Percentiles rank a stretch among this genome's conserved stretches.
Conservation (phyloP, 2,888 invertebrate species). For the Azorinus chamasolen region DNA sequence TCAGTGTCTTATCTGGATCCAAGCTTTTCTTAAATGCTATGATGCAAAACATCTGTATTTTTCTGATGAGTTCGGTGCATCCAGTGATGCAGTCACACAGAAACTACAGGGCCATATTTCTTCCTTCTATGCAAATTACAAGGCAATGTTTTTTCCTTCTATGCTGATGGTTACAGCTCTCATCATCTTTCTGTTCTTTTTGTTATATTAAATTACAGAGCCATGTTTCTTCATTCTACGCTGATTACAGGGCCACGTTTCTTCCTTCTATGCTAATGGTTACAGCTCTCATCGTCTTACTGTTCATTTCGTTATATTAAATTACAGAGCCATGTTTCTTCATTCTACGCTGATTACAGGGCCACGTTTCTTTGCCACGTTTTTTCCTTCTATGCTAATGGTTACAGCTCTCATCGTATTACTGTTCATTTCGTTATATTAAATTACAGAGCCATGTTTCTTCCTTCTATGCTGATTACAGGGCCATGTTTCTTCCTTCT, state of each 20-base stretch:
- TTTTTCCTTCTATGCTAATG: slow-evolving; percentile 98
- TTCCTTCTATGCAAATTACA: too few relatives aligned
- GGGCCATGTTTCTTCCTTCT: slow-evolving; percentile 98
- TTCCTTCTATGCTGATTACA: slow-evolving; percentile 87
- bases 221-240: too few relatives aligned
- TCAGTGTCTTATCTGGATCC: too few relatives aligned
- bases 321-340: slow-evolving; percentile 96
- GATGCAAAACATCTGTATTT: too few relatives aligned
- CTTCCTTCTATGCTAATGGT: slow-evolving; percentile 98
- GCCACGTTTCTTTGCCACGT: slow-evolving; percentile 96
- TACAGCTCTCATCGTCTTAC: slow-evolving; percentile 93
- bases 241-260: slow-evolving; percentile 95
- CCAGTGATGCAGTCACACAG: too few relatives aligned
- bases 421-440: slow-evolving; percentile 88
- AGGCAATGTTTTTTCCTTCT: slow-evolving; percentile 98
- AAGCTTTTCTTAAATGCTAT: too few relatives aligned
- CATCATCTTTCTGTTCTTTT: slow-evolving; percentile 88
- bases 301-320: slow-evolving; percentile 89
- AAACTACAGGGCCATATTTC: too few relatives aligned
- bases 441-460: too few relatives aligned
- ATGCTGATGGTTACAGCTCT: slow-evolving; percentile 98
- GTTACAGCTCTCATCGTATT: slow-evolving; percentile 94
- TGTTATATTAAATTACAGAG: too few relatives aligned
- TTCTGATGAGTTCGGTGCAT: too few relatives aligned
- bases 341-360: slow-evolving; percentile 82